These are phyloP conservation scores for Alviniconcha strummeri DNA, from an alignment of 2,888 invertebrate genomes.

Conservation along the genomic window DNA sequence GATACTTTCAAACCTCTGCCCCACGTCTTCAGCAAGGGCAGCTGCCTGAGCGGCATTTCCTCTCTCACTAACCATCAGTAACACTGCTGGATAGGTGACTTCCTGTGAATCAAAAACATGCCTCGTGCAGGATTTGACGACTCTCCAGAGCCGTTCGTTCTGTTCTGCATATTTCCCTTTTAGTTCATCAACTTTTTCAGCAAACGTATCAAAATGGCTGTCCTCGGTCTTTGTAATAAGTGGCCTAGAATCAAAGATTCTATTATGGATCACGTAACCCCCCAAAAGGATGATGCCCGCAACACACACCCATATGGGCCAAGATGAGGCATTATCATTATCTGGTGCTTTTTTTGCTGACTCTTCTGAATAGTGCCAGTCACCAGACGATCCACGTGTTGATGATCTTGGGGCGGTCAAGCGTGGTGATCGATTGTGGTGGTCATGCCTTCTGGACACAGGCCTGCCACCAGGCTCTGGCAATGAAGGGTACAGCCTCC, in stretches of 20 bases:
- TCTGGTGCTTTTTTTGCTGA: too few species aligned
- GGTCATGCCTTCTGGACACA: too few species aligned
- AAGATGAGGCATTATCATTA: too few species aligned
- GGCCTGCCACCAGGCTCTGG: too few species aligned
- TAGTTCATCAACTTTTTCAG: constrained; percentile 41
- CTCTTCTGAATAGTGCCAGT: too few species aligned
- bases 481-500: constrained; percentile 7
- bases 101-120: constrained; percentile 48
- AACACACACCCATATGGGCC: neutral
- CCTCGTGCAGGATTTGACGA: constrained; percentile 45
- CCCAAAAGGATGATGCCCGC: neutral
- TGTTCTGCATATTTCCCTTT: constrained; percentile 48
- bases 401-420: too few species aligned
- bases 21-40: constrained; percentile 50
- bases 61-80: constrained; percentile 52
- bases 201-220: constrained; percentile 32
- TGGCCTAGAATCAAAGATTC: too few species aligned
- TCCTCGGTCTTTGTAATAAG: neutral
- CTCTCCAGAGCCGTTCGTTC: constrained; percentile 52
- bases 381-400: too few species aligned
- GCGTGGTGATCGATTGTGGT: too few species aligned
- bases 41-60: constrained; percentile 38
- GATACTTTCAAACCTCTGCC: neutral
- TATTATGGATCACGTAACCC: too few species aligned
- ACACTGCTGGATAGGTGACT: constrained; percentile 56